These are phyloP conservation scores for Rhincodon typus DNA, from an alignment of 2,797 vertebrate genomes.

Conservation along the genomic window DNA sequence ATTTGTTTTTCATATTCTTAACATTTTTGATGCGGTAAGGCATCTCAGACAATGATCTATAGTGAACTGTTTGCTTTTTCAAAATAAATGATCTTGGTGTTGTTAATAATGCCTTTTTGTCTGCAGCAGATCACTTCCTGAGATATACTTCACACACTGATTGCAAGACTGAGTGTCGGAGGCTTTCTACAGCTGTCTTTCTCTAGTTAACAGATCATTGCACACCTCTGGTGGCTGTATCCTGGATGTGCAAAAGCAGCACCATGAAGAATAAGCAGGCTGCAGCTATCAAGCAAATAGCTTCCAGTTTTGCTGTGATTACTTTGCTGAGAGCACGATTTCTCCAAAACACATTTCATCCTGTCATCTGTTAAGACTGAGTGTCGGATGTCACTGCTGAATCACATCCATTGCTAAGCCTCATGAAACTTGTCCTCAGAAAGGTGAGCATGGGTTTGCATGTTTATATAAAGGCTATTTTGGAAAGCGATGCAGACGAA, in stretches of 20 bases:
- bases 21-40: too few relatives aligned
- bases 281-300: slow-evolving; percentile 32
- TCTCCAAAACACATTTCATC: background rate
- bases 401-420: background rate
- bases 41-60: too few relatives aligned
- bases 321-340: slow-evolving; percentile 28
- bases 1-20: background rate
- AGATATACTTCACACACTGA: slow-evolving; percentile 6
- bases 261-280: background rate
- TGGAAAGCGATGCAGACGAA: background rate
- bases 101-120: background rate
- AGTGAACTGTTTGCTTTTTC: background rate
- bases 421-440: background rate
- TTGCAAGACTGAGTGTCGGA: background rate
- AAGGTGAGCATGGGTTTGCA: slow-evolving; percentile 10
- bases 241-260: slow-evolving; percentile 35
- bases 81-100: background rate
- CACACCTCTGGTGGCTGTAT: slow-evolving; percentile 31
- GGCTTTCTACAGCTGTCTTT: slow-evolving; percentile 11
- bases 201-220: slow-evolving; percentile 34
- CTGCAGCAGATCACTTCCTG: background rate
- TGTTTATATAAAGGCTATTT: slow-evolving; percentile 23
- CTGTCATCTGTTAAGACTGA: background rate
- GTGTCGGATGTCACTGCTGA: background rate
- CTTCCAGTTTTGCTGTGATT: slow-evolving; percentile 35